Conservation (phyloP, 2,113 vertebrate species). For the Notechis scutatus region DNA sequence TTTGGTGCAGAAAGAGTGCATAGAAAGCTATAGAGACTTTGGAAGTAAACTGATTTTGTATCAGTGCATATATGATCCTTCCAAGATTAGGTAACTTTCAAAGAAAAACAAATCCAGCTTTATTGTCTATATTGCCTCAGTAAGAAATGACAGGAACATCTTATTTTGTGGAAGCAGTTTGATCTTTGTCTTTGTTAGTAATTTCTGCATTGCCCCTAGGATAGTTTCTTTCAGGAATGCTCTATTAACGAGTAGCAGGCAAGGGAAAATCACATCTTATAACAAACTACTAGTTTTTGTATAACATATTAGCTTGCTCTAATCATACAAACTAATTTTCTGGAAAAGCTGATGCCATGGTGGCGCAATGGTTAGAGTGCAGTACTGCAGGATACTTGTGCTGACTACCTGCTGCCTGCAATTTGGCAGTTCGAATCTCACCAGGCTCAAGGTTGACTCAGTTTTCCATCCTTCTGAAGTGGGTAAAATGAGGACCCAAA, state of each 20-base stretch:
- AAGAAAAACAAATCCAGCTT: background rate
- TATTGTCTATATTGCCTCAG: background rate
- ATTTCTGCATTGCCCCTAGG: background rate
- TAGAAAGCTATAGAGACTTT: background rate
- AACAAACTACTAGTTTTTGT: background rate
- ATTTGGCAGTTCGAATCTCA: too few relatives aligned
- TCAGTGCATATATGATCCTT: background rate
- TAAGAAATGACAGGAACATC: background rate
- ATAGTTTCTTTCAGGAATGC: background rate
- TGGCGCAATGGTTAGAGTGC: too few relatives aligned
- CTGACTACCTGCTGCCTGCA: too few relatives aligned
- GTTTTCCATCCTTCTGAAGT: too few relatives aligned
- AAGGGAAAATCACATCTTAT: background rate
- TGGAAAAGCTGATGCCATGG: background rate
- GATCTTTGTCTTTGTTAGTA: background rate
- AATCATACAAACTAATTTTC: background rate
- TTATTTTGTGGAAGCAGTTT: background rate
- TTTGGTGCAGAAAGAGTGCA: background rate
- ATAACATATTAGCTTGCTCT: background rate
- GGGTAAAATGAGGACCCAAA: too few relatives aligned
- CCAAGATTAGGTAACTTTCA: background rate
- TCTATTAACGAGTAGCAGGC: background rate
- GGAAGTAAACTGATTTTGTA: background rate
- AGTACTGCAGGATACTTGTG: too few relatives aligned
- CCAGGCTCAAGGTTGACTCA: too few relatives aligned